Evolutionary conservation across 1,140 invertebrate genomes (phyloP).

Genomic region (Caenorhabditis remanei): DNA sequence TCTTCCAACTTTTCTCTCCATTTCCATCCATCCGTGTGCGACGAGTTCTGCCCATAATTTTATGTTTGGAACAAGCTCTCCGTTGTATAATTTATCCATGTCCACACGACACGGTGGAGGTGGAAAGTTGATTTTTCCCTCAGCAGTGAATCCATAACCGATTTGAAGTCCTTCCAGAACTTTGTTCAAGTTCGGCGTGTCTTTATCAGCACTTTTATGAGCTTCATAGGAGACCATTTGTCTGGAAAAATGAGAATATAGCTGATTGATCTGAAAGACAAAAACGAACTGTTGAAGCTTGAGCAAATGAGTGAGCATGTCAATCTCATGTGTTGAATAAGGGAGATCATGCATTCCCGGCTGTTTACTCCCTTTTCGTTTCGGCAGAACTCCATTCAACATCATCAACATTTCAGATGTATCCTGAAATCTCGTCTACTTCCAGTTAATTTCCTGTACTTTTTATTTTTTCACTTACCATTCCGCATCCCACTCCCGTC

Average conservation of each 20-base stretch:
- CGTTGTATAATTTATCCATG: slow-evolving; percentile 17
- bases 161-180: background rate
- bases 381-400: slow-evolving; percentile 71
- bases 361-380: slow-evolving; percentile 26
- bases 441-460: background rate
- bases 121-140: slow-evolving; percentile 40
- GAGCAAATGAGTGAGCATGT: slow-evolving; percentile 70
- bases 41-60: slow-evolving; percentile 17
- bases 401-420: background rate
- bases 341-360: slow-evolving; percentile 78
- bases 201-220: background rate
- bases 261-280: background rate
- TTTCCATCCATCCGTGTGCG: slow-evolving; percentile 13
- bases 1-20: slow-evolving; percentile 36
- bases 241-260: slow-evolving; percentile 6
- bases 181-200: background rate
- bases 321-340: slow-evolving; percentile 71
- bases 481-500: background rate
- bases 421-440: background rate
- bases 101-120: background rate
- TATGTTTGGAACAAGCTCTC: slow-evolving; percentile 6
- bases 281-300: slow-evolving; percentile 55
- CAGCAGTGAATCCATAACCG: background rate
- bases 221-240: slow-evolving; percentile 4
- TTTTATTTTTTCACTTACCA: background rate